Evolutionary conservation across 53 echinoderm and acorn worm genomes (phyloP).

Genomic region (Holothuria leucospilota): DNA sequence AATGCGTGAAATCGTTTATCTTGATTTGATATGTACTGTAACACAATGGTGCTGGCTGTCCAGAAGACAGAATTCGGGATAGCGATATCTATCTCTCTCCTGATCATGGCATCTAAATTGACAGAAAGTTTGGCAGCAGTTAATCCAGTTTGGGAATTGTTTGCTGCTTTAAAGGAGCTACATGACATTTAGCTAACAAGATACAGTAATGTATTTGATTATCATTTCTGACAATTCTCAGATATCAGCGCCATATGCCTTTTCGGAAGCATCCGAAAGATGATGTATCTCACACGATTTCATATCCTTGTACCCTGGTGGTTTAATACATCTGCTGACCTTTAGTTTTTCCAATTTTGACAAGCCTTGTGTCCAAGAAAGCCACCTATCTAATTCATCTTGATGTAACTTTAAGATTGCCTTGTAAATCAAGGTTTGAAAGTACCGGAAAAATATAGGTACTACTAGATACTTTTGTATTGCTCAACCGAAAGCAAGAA

Average conservation of each 20-base stretch:
- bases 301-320: constrained; percentile 18
- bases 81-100: constrained; percentile 52
- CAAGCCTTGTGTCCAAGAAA: no score
- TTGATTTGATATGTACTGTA: constrained; percentile 53
- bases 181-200: constrained; percentile 25
- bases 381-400: no score
- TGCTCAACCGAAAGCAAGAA: no score
- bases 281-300: constrained; percentile 61
- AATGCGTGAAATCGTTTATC: constrained; percentile 62
- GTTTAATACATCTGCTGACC: constrained; percentile 60
- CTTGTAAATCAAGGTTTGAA: no score
- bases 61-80: constrained; percentile 45
- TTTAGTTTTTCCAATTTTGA: no score
- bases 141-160: constrained; percentile 57
- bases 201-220: neutral
- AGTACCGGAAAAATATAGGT: no score
- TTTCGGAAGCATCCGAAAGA: constrained; percentile 62
- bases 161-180: constrained; percentile 52
- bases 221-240: no score
- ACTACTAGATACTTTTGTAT: no score
- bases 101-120: constrained; percentile 50
- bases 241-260: constrained; percentile 58
- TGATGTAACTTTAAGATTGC: no score
- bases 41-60: constrained; percentile 66
- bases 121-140: constrained; percentile 49